Evolutionary conservation across 2,888 invertebrate genomes (phyloP).

Genomic region (Embidobia sp.): DNA sequence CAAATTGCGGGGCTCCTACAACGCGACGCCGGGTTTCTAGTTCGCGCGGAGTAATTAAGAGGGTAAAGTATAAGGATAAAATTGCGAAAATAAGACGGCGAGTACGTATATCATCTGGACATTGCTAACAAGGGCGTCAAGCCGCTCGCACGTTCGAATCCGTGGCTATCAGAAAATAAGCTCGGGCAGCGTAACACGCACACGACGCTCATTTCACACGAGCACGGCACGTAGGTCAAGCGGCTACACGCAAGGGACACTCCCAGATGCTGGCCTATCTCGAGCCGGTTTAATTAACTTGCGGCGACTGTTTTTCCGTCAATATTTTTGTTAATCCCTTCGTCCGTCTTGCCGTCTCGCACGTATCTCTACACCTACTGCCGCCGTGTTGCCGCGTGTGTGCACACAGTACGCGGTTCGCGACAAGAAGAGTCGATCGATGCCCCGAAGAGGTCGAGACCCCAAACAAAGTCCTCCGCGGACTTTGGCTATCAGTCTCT

Average conservation of each 20-base stretch:
- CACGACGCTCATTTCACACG: conserved; percentile 36
- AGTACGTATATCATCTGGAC: conserved; percentile 24
- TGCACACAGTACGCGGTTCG: conserved; percentile 58
- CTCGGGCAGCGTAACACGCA: conserved; percentile 74
- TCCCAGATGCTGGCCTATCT: conserved; percentile 72
- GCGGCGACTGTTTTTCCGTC: conserved; percentile 77
- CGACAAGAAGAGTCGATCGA: conserved; percentile 67
- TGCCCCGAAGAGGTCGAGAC: conserved; percentile 68
- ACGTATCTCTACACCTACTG: conserved; percentile 29
- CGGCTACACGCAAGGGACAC: conserved; percentile 62
- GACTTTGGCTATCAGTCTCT: conserved; percentile 64
- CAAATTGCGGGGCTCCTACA: conserved; percentile 14
- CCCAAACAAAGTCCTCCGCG: conserved; percentile 59
- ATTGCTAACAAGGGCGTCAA: conserved; percentile 29
- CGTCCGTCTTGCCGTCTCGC: neutral
- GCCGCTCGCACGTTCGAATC: conserved; percentile 64
- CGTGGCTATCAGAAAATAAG: conserved; percentile 78
- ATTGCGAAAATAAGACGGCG: conserved; percentile 32
- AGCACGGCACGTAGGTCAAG: conserved; percentile 50
- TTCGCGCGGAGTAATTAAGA: conserved; percentile 34
- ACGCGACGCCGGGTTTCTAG: conserved; percentile 8
- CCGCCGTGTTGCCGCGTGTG: conserved; percentile 64
- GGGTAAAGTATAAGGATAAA: conserved; percentile 26
- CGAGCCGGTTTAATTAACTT: conserved; percentile 79
- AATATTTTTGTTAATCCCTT: conserved; percentile 77